Evolutionary conservation across 1,140 invertebrate species (phyloP).

Genomic region (Calliopsis andreniformis): DNA sequence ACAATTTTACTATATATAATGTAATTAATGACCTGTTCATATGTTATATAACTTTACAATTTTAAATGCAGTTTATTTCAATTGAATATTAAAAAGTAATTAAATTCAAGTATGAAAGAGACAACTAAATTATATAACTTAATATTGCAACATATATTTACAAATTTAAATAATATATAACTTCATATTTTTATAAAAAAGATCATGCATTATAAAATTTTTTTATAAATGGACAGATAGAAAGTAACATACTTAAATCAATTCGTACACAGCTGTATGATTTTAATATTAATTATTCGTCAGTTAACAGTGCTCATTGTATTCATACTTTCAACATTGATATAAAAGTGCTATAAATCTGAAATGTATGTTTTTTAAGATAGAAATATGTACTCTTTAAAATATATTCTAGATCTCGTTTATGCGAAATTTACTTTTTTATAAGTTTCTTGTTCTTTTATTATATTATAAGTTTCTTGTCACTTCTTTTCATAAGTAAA

Average conservation of each 20-base stretch:
- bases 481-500: not conserved
- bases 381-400: constrained; percentile 12
- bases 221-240: not conserved
- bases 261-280: not conserved
- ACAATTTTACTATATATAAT: too few species aligned
- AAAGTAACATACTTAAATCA: constrained; percentile 1
- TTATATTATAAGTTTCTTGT: not conserved
- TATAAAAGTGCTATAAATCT: not conserved
- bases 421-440: not conserved
- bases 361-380: not conserved
- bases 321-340: not conserved
- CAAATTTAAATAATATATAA: not conserved
- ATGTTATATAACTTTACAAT: too few species aligned
- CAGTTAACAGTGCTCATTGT: not conserved
- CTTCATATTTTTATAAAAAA: not conserved
- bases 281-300: not conserved
- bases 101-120: too few species aligned
- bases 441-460: not conserved
- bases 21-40: too few species aligned
- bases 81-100: too few species aligned
- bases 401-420: not conserved
- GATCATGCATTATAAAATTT: not conserved
- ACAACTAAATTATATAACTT: too few species aligned
- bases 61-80: not conserved
- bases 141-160: too few species aligned